Evolutionary conservation across 2,888 invertebrate species (phyloP), one percentile per base, ranked within the genome.

Genomic region (Morpho helenor): DNA sequence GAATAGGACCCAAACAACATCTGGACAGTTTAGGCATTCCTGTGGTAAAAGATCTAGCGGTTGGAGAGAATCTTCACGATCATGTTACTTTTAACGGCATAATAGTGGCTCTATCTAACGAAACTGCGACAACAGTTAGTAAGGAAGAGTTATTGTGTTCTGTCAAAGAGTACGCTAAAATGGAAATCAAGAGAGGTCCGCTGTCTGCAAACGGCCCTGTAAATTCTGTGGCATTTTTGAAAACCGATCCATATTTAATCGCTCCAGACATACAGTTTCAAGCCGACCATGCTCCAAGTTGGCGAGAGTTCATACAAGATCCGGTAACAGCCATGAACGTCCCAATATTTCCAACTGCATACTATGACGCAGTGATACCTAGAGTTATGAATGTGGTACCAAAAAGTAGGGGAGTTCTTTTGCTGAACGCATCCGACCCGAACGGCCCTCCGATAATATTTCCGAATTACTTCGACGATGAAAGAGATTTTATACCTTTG

Each of bases 401-500:
- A 0, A 86, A 87, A 65, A 94, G 94, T 65, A 84, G 93, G 68
- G 95, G 95, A 0, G 80, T 82, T 10, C 62, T 95, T 0, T 70
- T 80, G 41, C 77, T 97, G 0, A 94, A 94, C 68, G 79, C 88
- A 0, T 91, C 91, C 0, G 92, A 97, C 80, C 96, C 96, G 0
- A 87, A 91, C 68, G 94, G 94, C 0, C 84, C 91, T 46, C 96
- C 96, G 0, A 71, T 94, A 40, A 91, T 97, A 49, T 92, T 93
- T 68, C 92, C 96, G 0, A 94, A 93, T 59, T 94, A 93, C 55
- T 93, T 93, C 7, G 65, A 54, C 0, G 66, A 92, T 47, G 81
- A 91, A 48, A 84, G 90, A 0, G 96, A 96, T 72, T 67, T 94
- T 0, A 72, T 88, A 22, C 84, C 91, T 5, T 74, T 95, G 53